A percentile compares a stretch with the other conserved stretches of the same genome.
Evolutionary conservation across 2,113 vertebrate genomes (phyloP).

Genomic region (Galeopterus variegatus): DNA sequence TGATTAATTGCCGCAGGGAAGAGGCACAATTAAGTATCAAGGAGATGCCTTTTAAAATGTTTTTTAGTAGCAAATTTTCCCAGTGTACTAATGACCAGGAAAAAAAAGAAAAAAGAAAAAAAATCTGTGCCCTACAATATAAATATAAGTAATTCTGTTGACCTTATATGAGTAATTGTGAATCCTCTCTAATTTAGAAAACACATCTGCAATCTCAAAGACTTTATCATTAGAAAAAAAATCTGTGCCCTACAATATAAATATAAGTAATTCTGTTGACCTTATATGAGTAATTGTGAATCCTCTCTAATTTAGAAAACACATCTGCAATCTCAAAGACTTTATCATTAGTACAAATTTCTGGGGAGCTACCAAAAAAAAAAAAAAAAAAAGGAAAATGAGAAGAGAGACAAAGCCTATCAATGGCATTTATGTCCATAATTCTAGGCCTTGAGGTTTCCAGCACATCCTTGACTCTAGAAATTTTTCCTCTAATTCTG

Average conservation of each 20-base stretch:
- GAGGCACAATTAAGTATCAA: background rate
- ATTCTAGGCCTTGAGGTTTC: background rate
- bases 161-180: background rate
- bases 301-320: slow-evolving; percentile 1
- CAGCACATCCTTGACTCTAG: background rate
- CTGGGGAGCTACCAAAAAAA: background rate
- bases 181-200: background rate
- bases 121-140: background rate
- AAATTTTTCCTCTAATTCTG: background rate
- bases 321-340: background rate
- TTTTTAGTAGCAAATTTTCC: background rate
- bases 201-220: slow-evolving; percentile 1
- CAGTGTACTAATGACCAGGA: background rate
- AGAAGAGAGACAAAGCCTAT: background rate
- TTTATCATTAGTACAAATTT: background rate
- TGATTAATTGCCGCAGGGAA: background rate
- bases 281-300: background rate
- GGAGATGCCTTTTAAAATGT: background rate
- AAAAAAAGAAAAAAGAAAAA: background rate
- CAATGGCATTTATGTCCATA: background rate
- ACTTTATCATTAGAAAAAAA: background rate
- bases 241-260: background rate
- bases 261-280: background rate
- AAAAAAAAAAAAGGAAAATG: background rate
- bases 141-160: background rate